Conservation (phyloP, 2,888 invertebrate genomes). For the Caenorhabditis afra region DNA sequence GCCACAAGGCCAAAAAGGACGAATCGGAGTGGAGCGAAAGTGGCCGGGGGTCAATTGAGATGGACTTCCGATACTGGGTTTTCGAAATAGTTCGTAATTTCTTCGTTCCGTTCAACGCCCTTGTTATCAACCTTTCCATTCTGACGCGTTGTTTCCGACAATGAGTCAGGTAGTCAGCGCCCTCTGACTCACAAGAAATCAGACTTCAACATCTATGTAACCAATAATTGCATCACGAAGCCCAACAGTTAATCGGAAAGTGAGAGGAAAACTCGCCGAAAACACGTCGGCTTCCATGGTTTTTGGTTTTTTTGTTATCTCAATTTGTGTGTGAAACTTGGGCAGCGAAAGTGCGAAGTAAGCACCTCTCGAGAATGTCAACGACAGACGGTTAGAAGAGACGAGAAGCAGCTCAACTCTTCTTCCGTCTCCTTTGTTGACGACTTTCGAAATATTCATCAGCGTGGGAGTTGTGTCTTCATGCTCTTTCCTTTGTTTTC, state of each 20-base stretch:
- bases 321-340: conserved; percentile 23
- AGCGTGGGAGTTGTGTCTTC: conserved; percentile 20
- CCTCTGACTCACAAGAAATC: conserved; percentile 9
- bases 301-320: conserved; percentile 33
- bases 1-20: conserved; percentile 33
- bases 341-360: conserved; percentile 25
- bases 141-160: neutral
- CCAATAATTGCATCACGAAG: conserved; percentile 18
- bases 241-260: neutral
- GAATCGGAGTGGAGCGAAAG: conserved; percentile 9
- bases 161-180: neutral
- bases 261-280: neutral
- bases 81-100: neutral
- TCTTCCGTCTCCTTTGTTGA: conserved; percentile 7
- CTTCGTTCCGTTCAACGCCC: neutral
- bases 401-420: neutral
- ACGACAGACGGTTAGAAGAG: conserved; percentile 36
- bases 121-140: neutral
- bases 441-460: conserved; percentile 33
- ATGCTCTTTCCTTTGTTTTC: neutral
- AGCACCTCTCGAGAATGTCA: conserved; percentile 27
- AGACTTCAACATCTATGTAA: too few relatives aligned
- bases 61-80: neutral
- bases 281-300: conserved; percentile 12
- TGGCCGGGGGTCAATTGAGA: conserved; percentile 7